Evolutionary conservation across 2,888 invertebrate species (phyloP).

Genomic region (Apodemia duryi): DNA sequence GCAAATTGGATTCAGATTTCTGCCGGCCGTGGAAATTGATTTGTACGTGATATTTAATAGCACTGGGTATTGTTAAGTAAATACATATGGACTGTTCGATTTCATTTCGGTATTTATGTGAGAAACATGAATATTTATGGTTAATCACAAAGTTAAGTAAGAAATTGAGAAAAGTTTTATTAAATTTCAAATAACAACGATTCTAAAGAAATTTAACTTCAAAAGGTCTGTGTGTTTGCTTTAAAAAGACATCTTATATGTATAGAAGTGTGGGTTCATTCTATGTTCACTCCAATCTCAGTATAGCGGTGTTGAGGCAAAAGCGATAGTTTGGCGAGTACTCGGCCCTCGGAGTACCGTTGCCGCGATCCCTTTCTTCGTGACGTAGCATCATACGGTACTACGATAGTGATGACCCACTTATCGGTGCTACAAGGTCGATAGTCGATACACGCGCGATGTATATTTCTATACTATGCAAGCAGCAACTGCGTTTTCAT

Average conservation of each 20-base stretch:
- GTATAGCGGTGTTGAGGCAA: slow-evolving; percentile 38
- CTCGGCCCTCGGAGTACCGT: slow-evolving; percentile 56
- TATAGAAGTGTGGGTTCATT: too few species aligned
- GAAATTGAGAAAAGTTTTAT: too few species aligned
- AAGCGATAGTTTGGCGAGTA: slow-evolving; percentile 65
- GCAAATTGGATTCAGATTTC: slow-evolving; percentile 79
- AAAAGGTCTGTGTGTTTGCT: too few species aligned
- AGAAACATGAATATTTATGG: background rate
- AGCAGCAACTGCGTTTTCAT: too few species aligned
- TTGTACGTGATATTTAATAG: slow-evolving; percentile 73
- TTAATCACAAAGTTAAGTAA: too few species aligned
- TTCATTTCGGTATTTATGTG: slow-evolving; percentile 17
- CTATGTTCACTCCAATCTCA: slow-evolving; percentile 3
- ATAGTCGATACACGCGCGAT: background rate
- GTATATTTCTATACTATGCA: background rate
- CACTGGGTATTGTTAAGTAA: slow-evolving; percentile 47
- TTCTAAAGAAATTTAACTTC: too few species aligned
- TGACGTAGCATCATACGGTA: slow-evolving; percentile 73
- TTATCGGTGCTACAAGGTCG: background rate
- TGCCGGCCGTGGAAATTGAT: slow-evolving; percentile 70
- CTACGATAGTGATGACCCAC: slow-evolving; percentile 49
- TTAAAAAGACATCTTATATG: too few species aligned
- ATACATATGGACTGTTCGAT: slow-evolving; percentile 31
- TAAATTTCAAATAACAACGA: too few species aligned
- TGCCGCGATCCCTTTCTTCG: slow-evolving; percentile 72